Base-by-base conservation (phyloP, 1,140 invertebrate species). In the Bombus sylvicola region DNA sequence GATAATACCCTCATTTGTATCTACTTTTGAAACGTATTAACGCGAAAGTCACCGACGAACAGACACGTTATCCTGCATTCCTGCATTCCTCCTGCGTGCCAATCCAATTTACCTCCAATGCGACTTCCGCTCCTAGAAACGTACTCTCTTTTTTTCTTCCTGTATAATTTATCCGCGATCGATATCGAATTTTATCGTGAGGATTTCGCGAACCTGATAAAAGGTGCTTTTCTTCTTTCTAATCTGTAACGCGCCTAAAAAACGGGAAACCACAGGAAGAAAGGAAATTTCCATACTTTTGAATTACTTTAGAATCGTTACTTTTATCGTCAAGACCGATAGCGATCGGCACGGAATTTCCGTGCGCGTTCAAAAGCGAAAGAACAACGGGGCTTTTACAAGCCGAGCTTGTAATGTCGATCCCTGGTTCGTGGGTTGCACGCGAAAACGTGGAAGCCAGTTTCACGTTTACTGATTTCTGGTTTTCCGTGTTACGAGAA, bases 1-100 rank as follows among this genome's bases (percentile, higher is more conserved):
- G 91, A 93, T 93, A 94, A 83, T 88, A 92, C 93, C 93, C 94
- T 91, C 93, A 94, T 94, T 93, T 89, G 76, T 83, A 72, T 72
- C 81, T 86, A 57, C 43, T 37, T 85, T 39, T 25, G 15, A 74
- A 87, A 74, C 39, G 66, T 81, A 87, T 85, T 89, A 72, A 82
- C 37, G 77, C 72, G 78, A 84, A 80, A 89, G 68, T 81, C 43
- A 34, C 74, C 66, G 39, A 43, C 57, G 15, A 79, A 74, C 62
- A 22, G 57, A 34, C 47, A 41, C 28, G 47, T 41, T 78, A 68
- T 74, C 57, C 34, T 83, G 83, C 75, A 88, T 88, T 74, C 57
- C 34, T 34, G 79, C 75, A 86, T 88, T 89, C 76, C 78, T 74
- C 2, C 18, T 53, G 18, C 47, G 8, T 53, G 72, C 13, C 53